Evolutionary conservation across 2,113 vertebrate species (phyloP).

Genomic region (Amazona guildingii): DNA sequence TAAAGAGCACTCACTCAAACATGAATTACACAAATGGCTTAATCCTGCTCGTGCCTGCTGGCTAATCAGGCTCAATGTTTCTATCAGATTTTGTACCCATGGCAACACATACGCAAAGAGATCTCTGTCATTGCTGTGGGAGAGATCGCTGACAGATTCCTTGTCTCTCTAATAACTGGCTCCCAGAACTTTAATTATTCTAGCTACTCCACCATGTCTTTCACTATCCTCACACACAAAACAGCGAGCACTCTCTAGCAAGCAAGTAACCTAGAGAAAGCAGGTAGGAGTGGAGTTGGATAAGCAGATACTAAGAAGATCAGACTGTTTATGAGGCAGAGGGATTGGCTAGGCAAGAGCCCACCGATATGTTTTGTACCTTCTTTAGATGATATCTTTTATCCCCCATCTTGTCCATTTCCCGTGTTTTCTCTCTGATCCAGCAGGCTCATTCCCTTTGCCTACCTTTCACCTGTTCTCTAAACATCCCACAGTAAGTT

Average conservation of each 20-base stretch:
- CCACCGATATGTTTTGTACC: background rate
- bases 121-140: background rate
- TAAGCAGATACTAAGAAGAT: background rate
- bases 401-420: background rate
- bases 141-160: background rate
- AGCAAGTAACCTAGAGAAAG: background rate
- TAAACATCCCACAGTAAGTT: background rate
- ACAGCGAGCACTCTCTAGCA: background rate
- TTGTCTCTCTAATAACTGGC: background rate
- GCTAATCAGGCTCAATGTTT: background rate
- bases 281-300: background rate
- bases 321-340: background rate
- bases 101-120: background rate
- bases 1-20: background rate
- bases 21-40: background rate
- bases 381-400: background rate
- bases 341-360: background rate
- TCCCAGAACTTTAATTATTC: background rate
- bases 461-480: background rate
- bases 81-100: background rate
- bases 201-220: background rate
- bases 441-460: background rate
- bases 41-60: background rate
- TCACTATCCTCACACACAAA: background rate
- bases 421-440: background rate